Evolutionary conservation across 1,140 invertebrate species (phyloP).

Genomic region (Matsumurasca onukii): DNA sequence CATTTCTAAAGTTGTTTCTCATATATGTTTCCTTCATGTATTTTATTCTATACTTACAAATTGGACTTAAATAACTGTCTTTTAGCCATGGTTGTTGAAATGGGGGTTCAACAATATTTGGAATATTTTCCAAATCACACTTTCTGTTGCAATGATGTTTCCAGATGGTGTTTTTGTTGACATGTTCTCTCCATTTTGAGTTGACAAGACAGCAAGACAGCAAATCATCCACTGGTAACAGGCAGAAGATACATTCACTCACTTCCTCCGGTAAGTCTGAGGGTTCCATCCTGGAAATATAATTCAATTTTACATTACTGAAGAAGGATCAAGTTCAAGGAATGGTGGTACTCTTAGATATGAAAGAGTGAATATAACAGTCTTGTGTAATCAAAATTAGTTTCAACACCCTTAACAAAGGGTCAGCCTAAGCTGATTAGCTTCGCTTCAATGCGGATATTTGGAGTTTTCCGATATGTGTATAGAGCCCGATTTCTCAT

Average conservation of each 20-base stretch:
- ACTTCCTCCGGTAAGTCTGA: conserved; percentile 34
- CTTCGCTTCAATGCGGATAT: too few species aligned
- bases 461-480: too few species aligned
- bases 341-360: too few species aligned
- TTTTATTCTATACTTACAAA: conserved; percentile 33
- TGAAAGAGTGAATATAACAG: too few species aligned
- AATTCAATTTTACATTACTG: too few species aligned
- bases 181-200: conserved; percentile 32
- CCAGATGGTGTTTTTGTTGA: conserved; percentile 37
- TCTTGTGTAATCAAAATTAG: too few species aligned
- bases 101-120: neutral
- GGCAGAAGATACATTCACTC: conserved; percentile 27
- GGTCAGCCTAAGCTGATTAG: too few species aligned
- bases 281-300: neutral
- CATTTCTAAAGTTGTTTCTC: conserved; percentile 29
- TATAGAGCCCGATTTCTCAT: too few species aligned
- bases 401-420: too few species aligned
- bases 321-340: too few species aligned
- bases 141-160: conserved; percentile 29
- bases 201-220: conserved; percentile 33
- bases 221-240: conserved; percentile 31
- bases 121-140: conserved; percentile 9
- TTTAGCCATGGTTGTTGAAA: neutral
- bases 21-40: conserved; percentile 36
- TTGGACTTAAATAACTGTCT: conserved; percentile 14